These are phyloP conservation scores for Bembecia ichneumoniformis DNA, from an alignment of 2,888 invertebrate genomes.

Conservation along the genomic window DNA sequence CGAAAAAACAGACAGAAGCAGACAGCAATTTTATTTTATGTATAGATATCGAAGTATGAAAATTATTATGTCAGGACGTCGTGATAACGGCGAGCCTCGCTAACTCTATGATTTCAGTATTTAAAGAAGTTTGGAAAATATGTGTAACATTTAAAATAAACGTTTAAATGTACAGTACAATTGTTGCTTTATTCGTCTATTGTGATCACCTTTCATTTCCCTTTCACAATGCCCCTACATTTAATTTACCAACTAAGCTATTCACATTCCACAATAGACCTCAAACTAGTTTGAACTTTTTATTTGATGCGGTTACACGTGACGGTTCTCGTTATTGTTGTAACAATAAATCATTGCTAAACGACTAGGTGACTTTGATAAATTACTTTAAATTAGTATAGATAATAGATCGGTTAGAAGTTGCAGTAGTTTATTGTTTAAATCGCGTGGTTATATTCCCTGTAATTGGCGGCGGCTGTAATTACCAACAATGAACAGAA, in stretches of 20 bases:
- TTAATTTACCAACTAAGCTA: neutral
- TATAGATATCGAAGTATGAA: no score
- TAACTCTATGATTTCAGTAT: no score
- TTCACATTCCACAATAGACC: neutral
- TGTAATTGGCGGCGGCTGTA: conserved; percentile 35
- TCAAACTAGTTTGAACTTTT: neutral
- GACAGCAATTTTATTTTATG: no score
- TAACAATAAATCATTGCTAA: neutral
- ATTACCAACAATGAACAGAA: conserved; percentile 28
- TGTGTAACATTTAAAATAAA: no score
- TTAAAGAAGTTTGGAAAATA: no score
- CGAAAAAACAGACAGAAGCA: no score
- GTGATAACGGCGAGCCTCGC: no score
- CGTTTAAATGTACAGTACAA: no score
- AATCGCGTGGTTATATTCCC: conserved; percentile 35
- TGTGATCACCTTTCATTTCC: no score
- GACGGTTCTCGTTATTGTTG: neutral
- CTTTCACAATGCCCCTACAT: no score
- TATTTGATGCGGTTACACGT: neutral
- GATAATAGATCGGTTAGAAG: conserved; percentile 8
- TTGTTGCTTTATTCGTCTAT: no score
- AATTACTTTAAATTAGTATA: neutral
- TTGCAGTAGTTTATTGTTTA: conserved; percentile 31
- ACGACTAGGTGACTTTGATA: neutral
- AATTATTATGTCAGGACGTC: no score